Evolutionary conservation across 1,140 invertebrate species (phyloP), one percentile per base, ranked within the genome.

Genomic region (Colletes latitarsis): DNA sequence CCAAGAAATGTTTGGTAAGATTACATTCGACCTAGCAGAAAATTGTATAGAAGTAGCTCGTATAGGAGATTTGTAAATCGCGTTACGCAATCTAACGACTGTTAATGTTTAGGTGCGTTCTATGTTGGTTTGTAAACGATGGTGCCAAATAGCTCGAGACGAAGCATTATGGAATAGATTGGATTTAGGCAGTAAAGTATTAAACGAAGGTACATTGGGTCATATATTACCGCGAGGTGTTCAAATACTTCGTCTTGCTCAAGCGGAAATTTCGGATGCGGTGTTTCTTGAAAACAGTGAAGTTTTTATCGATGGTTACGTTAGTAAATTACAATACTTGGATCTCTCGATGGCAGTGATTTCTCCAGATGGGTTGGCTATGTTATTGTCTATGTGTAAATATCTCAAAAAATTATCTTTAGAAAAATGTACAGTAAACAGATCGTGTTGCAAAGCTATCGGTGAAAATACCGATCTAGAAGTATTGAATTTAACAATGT

Each of bases 111-210:
- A 92, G 92, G 90, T 93, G 58, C 89, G 89, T 14, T 93, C 90
- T n/a, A 94, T 93, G 92, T 81, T 92, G 39, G 93, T 93, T 14
- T 95, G 94, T 88, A 95, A 93, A 92, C 94, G 96, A 83, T 97
- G 96, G 96, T 94, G 96, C 89, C 94, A 96, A 87, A 94, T 98
- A 82, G 95, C 96, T 30, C 95, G 95, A 64, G 97, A 98, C 91
- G 97, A 98, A 86, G 96, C 95, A 3, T 92, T 98, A 6, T 98
- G 98, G 98, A 95, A 95, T 57, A 94, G 97, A 73, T 92, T 98
- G 81, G 97, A 98, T 93, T 93, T 98, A 10, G 96, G 96, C 43
- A 94, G 95, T 84, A 96, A 95, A 86, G 94, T 95, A 3, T 88
- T 98, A 14, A 89, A 93, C 39, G 93, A 95, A 30, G 95, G 95